These are phyloP conservation scores for Otis tarda DNA, from an alignment of 2,113 vertebrate genomes.

Conservation along the genomic window DNA sequence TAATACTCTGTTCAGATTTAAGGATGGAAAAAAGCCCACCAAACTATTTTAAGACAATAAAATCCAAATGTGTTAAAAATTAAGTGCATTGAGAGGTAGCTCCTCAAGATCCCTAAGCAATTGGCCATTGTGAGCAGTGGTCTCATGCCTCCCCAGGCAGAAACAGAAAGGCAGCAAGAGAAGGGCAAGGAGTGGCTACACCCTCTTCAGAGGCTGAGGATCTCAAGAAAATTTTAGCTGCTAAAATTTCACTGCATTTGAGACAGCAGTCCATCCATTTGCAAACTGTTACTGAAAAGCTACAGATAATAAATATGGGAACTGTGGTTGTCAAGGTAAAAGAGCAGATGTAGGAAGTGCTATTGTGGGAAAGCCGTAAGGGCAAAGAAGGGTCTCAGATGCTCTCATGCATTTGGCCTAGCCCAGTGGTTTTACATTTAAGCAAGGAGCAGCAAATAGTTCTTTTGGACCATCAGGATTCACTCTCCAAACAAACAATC, in stretches of 20 bases:
- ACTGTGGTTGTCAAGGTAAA: not conserved
- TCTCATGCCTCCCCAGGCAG: not conserved
- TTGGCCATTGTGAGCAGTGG: rapidly evolving
- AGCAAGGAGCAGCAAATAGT: not conserved
- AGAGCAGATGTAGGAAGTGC: not conserved
- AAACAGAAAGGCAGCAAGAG: not conserved
- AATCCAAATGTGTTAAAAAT: not conserved
- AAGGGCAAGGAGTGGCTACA: not conserved
- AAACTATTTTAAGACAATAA: not conserved
- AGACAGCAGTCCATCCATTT: not conserved
- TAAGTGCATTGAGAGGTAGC: not conserved
- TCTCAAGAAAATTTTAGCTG: not conserved
- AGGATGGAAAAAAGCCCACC: not conserved
- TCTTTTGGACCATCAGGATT: not conserved
- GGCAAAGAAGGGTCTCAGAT: not conserved
- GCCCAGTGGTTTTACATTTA: not conserved
- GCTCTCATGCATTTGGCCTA: not conserved
- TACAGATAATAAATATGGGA: not conserved
- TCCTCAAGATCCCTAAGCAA: not conserved
- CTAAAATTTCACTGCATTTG: not conserved
- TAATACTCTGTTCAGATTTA: not conserved
- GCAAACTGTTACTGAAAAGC: not conserved
- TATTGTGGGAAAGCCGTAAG: not conserved
- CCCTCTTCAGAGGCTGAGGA: not conserved
- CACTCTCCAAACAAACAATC: not conserved